phyloP scores from a whole-genome alignment of 2,797 vertebrate genomes.

The Semaprochilodus insignis region DNA sequence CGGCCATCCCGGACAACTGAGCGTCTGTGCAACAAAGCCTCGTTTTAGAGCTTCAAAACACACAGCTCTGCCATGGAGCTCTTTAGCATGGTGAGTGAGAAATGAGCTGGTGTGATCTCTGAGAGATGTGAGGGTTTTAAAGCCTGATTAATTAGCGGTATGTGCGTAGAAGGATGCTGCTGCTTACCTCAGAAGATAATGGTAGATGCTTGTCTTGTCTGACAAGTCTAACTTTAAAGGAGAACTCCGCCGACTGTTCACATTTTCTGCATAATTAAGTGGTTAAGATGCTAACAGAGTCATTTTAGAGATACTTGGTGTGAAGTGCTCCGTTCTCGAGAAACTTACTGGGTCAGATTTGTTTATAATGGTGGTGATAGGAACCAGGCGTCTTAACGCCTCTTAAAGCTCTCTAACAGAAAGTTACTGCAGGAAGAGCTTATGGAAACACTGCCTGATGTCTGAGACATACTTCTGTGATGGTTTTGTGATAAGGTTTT shows the following conservation, averaged over 20 bases:
- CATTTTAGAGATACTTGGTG: too few species aligned
- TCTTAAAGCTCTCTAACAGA: too few species aligned
- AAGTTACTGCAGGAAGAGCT: background rate
- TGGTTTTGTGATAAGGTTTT: too few species aligned
- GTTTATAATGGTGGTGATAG: too few species aligned
- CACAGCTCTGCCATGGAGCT: slow-evolving; percentile 14
- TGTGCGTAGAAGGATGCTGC: background rate
- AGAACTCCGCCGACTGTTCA: too few species aligned
- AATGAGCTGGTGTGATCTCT: background rate
- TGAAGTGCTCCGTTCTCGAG: too few species aligned
- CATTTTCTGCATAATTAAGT: too few species aligned
- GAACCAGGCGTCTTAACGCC: too few species aligned
- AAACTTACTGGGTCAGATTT: too few species aligned
- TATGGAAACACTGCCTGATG: too few species aligned
- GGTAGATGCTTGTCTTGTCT: background rate
- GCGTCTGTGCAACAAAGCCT: background rate
- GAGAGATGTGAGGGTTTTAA: background rate
- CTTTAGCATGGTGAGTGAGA: slow-evolving; percentile 21
- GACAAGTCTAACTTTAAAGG: background rate
- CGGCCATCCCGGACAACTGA: background rate
- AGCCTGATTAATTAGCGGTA: background rate
- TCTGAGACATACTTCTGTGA: too few species aligned
- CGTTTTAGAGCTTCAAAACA: background rate
- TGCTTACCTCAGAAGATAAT: background rate
- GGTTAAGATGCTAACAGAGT: too few species aligned